Percentiles rank a stretch among this genome's conserved stretches.
Conservation (phyloP, 2,888 invertebrate species). For the Kuschelorhynchus macadamiae region DNA sequence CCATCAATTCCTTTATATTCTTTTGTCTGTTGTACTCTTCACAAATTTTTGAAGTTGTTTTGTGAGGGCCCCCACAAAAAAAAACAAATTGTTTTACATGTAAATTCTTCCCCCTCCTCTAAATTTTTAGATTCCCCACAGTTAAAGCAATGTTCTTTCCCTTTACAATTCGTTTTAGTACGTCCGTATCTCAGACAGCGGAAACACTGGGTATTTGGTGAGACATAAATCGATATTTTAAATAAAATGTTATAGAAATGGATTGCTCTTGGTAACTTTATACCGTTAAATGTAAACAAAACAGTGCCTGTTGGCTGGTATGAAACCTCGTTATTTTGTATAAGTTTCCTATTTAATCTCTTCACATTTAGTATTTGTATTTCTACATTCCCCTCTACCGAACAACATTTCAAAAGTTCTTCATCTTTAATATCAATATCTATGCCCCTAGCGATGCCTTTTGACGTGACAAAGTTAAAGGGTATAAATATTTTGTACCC, state of each 20-base stretch:
- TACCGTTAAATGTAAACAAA: slow-evolving; percentile 9
- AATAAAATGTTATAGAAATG: not conserved
- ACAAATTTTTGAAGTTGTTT: not conserved
- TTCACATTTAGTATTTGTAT: not conserved
- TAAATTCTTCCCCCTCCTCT: not conserved
- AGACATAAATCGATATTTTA: slow-evolving; percentile 3
- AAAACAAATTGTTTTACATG: not conserved
- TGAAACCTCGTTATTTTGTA: not conserved
- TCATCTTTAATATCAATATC: slow-evolving; percentile 1
- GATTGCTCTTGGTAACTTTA: not conserved
- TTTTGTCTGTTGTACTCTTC: slow-evolving; percentile 9
- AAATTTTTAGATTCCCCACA: not conserved
- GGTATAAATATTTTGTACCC: slow-evolving; percentile 1
- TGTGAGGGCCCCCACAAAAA: slow-evolving; percentile 1
- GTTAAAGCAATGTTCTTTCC: slow-evolving; percentile 1
- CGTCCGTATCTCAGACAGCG: slow-evolving; percentile 8
- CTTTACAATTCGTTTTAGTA: slow-evolving; percentile 14
- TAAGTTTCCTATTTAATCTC: slow-evolving; percentile 7
- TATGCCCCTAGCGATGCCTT: slow-evolving; percentile 11
- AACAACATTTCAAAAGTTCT: not conserved
- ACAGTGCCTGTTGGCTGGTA: slow-evolving; percentile 6
- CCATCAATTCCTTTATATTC: slow-evolving; percentile 14
- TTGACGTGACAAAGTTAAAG: slow-evolving; percentile 11
- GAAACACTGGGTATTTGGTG: slow-evolving; percentile 19
- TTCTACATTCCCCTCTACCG: not conserved